A percentile compares a stretch with the other conserved stretches of the same genome.
Evolutionary conservation across 2,797 vertebrate genomes (phyloP).

Genomic region (Semaprochilodus insignis): DNA sequence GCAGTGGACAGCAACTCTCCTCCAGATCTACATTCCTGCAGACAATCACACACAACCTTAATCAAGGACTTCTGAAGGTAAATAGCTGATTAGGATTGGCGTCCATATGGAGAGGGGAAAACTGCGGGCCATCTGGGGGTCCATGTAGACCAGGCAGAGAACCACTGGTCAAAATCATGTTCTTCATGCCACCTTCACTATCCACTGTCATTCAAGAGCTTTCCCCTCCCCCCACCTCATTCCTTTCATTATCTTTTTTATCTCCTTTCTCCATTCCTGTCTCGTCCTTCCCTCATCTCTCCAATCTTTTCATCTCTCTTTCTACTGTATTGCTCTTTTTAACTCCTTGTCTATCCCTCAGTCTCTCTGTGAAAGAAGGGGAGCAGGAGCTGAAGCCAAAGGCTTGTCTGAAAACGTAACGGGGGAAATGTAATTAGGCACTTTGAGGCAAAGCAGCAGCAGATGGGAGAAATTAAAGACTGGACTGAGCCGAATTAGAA

Average conservation of each 20-base stretch:
- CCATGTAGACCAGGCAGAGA: too few relatives aligned
- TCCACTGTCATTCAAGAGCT: constrained; percentile 19
- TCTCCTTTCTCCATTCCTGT: constrained; percentile 22
- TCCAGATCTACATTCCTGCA: too few relatives aligned
- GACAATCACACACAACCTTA: too few relatives aligned
- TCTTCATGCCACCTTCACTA: neutral
- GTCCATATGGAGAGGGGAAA: too few relatives aligned
- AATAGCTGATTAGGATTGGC: too few relatives aligned
- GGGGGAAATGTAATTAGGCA: constrained; percentile 55
- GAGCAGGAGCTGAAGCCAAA: constrained; percentile 33
- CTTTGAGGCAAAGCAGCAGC: constrained; percentile 26
- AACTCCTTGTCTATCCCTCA: neutral
- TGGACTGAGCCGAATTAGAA: neutral
- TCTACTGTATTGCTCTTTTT: neutral
- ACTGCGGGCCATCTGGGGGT: too few relatives aligned
- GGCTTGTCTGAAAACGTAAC: constrained; percentile 44
- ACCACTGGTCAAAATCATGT: neutral
- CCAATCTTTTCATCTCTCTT: constrained; percentile 29
- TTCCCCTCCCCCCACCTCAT: neutral
- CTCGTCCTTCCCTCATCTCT: constrained; percentile 12
- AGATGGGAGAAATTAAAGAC: constrained; percentile 41
- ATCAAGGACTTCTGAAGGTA: too few relatives aligned
- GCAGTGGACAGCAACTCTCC: too few relatives aligned
- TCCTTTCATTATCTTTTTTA: constrained; percentile 38
- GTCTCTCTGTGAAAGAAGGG: constrained; percentile 16